These are phyloP conservation scores for Scarus forsteni DNA, from an alignment of 2,797 vertebrate genomes.

Conservation along the genomic window DNA sequence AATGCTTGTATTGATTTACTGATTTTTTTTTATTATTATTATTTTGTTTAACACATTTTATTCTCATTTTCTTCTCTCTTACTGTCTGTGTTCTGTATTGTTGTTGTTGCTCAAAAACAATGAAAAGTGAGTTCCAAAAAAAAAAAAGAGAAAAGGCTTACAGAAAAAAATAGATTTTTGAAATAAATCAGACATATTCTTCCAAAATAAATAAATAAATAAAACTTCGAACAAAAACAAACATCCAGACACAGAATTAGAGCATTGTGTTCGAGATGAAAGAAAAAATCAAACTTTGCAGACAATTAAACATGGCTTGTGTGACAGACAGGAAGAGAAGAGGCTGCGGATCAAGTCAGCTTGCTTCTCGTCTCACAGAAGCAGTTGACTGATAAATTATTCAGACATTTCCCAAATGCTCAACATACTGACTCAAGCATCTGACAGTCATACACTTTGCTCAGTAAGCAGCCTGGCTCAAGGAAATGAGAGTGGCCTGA, in stretches of 20 bases:
- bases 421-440: constrained; percentile 54
- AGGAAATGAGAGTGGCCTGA: constrained; percentile 9
- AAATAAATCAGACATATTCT: too few relatives aligned
- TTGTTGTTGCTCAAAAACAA: too few relatives aligned
- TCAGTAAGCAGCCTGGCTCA: constrained; percentile 42
- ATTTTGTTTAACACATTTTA: too few relatives aligned
- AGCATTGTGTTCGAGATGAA: background rate
- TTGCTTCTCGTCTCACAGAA: constrained; percentile 32
- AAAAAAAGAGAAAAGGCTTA: background rate
- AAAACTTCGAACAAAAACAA: background rate
- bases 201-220: too few relatives aligned
- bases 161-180: too few relatives aligned
- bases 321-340: constrained; percentile 17
- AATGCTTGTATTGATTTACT: too few relatives aligned
- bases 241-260: too few relatives aligned
- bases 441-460: constrained; percentile 55
- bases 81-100: too few relatives aligned
- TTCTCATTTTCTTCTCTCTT: too few relatives aligned
- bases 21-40: too few relatives aligned
- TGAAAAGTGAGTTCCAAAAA: background rate
- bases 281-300: background rate
- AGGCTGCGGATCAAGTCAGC: constrained; percentile 31
- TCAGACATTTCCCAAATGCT: constrained; percentile 53
- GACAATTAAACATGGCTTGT: background rate
- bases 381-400: constrained; percentile 68